Percentiles rank a stretch among this genome's conserved stretches.
Evolutionary conservation across 2,797 vertebrate genomes (phyloP).

Genomic region (Brachyalestes nurse): DNA sequence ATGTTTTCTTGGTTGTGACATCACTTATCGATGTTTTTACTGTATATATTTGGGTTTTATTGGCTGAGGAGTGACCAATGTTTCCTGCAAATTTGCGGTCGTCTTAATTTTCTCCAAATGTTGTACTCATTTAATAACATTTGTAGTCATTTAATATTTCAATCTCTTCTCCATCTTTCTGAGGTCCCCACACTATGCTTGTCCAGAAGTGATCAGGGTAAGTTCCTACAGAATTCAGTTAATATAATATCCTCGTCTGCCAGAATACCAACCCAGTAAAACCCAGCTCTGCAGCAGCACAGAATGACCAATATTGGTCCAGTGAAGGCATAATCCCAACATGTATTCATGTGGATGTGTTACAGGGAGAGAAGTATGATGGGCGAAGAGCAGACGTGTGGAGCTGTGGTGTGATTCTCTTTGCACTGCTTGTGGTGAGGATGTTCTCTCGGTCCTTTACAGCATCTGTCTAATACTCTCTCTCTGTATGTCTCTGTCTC

Average conservation of each 20-base stretch:
- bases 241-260: background rate
- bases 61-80: no score
- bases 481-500: background rate
- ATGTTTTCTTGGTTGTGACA: background rate
- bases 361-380: constrained; percentile 91
- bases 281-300: background rate
- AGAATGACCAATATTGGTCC: background rate
- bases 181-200: constrained; percentile 98
- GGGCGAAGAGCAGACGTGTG: constrained; percentile 91
- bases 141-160: constrained; percentile 9
- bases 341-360: constrained; percentile 13
- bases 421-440: constrained; percentile 90
- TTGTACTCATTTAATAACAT: no score
- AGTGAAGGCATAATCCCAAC: background rate
- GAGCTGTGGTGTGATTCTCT: constrained; percentile 96
- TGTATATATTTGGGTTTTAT: no score
- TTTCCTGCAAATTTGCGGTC: background rate
- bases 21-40: background rate
- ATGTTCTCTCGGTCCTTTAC: background rate
- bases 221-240: constrained; percentile 59
- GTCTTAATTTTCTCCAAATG: background rate
- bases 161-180: constrained; percentile 57
- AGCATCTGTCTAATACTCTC: background rate
- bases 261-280: background rate
- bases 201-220: constrained; percentile 98